phyloP scores from a whole-genome alignment of 2,797 vertebrate species.

The Syngnathus rostellatus region DNA sequence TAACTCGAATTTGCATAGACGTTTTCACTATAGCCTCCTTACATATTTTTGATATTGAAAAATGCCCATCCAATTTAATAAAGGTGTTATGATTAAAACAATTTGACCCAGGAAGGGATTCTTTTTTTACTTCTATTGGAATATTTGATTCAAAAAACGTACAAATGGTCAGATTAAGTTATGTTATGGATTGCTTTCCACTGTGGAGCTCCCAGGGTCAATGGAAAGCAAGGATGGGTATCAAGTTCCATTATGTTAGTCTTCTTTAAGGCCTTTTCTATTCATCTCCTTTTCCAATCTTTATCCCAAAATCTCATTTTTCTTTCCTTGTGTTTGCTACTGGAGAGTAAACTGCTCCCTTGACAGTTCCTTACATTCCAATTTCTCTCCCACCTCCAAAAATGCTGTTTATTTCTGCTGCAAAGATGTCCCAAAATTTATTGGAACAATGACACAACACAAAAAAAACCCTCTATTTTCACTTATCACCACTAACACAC shows the following conservation, averaged over 20 bases:
- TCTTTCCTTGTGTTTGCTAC: constrained; percentile 16
- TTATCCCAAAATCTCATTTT: constrained; percentile 16
- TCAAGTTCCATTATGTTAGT: background rate
- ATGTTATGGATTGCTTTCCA: background rate
- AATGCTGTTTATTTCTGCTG: constrained; percentile 24
- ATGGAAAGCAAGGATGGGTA: background rate
- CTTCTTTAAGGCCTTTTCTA: background rate
- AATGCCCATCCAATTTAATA: too few relatives aligned
- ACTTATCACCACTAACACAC: constrained; percentile 52
- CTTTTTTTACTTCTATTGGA: background rate
- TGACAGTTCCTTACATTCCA: constrained; percentile 46
- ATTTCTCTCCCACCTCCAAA: constrained; percentile 26
- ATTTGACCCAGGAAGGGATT: background rate
- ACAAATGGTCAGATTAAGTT: background rate
- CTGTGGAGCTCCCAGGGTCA: background rate
- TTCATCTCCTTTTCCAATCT: background rate
- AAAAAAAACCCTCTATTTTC: constrained; percentile 23
- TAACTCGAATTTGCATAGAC: background rate
- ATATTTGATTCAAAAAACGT: background rate
- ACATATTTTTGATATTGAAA: too few relatives aligned
- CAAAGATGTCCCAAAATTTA: constrained; percentile 28
- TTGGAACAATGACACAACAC: constrained; percentile 8
- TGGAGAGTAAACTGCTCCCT: constrained; percentile 43
- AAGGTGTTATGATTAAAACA: background rate
- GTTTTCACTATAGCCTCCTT: background rate